Evolutionary conservation across 2,888 invertebrate genomes (phyloP), one percentile per base, ranked within the genome.

Genomic region (Tigriopus californicus): DNA sequence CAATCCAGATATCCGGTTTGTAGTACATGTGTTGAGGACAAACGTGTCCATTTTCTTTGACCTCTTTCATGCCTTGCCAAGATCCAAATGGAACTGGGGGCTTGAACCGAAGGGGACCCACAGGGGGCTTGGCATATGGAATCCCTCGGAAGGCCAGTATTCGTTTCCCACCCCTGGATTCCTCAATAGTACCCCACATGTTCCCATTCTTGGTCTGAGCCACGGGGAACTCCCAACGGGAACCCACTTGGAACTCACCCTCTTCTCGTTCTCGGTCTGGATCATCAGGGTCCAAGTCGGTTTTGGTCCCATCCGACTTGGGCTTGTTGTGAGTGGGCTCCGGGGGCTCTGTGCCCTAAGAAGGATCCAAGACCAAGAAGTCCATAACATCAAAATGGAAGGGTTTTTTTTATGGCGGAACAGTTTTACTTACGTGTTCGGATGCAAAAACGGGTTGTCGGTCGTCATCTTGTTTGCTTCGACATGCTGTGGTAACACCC

Each of bases 11-110:
- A 15, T 54, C 54, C 11, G 54, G 54, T 15, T 54, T 54, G 15
- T 33, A 54, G 41, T 54, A 54, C 47, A 58, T 47, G 48, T 58
- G 58, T 40, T 58, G 58, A 18, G 58, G 58, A 24, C 58, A 58
- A 1, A 48, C 33, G 25, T 58, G 58, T 10, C 58, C 58, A 18
- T 58, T 58, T 33, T 24, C n/a, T 49, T 58, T 58, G 12, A 49
- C 58, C 15, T 58, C 58, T 10, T 18, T 13, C n/a, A 58, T 48
- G 13, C 58, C 58, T 18, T 47, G 48, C 58, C 58, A 58, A 22
- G 25, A 18, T 12, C 25, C 24, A 48, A n/a, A 24, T 22, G 58
- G 58, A n/a, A 58, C 49, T 20, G 58, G 58, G 18, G 58, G 48
- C 3, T 46, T 47, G 18, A 24, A 58, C 12, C 58, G 13, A n/a